These are phyloP conservation scores for Vombatus ursinus DNA, from an alignment of 2,113 vertebrate genomes.

Conservation along the genomic window DNA sequence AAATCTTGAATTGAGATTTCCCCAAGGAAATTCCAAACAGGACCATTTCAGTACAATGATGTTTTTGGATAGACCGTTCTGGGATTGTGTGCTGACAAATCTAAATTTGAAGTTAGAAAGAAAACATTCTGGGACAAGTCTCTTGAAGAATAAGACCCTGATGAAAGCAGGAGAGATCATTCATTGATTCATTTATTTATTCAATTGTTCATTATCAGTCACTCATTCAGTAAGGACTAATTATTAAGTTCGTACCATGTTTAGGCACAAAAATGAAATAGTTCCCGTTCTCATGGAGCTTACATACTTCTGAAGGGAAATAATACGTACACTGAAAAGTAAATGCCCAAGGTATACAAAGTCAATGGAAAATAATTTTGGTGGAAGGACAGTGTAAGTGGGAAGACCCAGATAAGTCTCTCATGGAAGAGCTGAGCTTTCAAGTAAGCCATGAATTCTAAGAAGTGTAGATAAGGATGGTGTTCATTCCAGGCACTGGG, in stretches of 20 bases:
- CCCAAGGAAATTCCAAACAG: background rate
- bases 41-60: background rate
- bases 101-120: slow-evolving; percentile 56
- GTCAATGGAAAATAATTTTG: background rate
- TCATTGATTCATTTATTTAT: background rate
- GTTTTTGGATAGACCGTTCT: background rate
- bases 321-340: background rate
- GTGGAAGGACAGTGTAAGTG: background rate
- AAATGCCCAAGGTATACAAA: background rate
- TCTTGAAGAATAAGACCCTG: slow-evolving; percentile 27
- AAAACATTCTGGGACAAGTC: slow-evolving; percentile 25
- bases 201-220: background rate
- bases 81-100: background rate
- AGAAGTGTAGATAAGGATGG: background rate
- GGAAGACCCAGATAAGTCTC: background rate
- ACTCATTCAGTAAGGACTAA: background rate
- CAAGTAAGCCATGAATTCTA: background rate
- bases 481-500: background rate
- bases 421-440: background rate
- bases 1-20: slow-evolving; percentile 26
- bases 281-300: background rate
- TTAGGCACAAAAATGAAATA: background rate
- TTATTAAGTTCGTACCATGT: background rate
- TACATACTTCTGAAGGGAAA: background rate
- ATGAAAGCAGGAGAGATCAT: background rate